These are phyloP conservation scores for Aleiodes sp. DNA, from an alignment of 1,140 invertebrate species.

Conservation along the genomic window DNA sequence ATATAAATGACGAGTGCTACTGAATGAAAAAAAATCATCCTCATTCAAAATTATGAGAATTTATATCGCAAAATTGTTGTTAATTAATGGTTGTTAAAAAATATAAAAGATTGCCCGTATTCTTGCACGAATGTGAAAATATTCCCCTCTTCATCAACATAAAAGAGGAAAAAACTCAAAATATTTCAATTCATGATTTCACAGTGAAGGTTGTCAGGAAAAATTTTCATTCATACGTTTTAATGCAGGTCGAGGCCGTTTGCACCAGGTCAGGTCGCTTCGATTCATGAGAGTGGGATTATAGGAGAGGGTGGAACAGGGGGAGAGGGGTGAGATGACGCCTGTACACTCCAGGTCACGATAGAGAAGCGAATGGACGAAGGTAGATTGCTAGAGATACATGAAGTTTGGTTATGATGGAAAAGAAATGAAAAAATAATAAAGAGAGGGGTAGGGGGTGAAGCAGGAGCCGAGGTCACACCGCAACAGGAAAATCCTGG, in stretches of 20 bases:
- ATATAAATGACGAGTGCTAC: no score
- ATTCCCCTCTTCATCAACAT: no score
- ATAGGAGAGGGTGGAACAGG: no score
- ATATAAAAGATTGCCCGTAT: no score
- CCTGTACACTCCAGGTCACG: background rate
- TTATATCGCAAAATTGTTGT: no score
- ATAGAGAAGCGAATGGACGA: background rate
- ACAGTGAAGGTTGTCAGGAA: background rate
- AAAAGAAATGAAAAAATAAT: background rate
- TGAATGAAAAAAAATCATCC: no score
- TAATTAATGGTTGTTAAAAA: no score
- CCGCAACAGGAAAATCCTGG: background rate
- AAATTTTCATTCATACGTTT: constrained; percentile 3
- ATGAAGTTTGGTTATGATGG: background rate
- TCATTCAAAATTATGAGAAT: no score
- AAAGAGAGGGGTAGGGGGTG: background rate
- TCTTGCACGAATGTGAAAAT: no score
- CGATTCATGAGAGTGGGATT: no score
- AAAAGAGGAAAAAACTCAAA: no score
- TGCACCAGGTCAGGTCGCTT: background rate
- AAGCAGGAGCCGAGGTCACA: background rate
- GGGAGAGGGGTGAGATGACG: background rate
- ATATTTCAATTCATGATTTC: no score
- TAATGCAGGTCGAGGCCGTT: background rate
- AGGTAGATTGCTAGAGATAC: background rate